A percentile compares a stretch with the other conserved stretches of the same genome.
These are phyloP conservation scores for Loxodonta africana DNA, from an alignment of 2,113 vertebrate species.

Conservation along the genomic window DNA sequence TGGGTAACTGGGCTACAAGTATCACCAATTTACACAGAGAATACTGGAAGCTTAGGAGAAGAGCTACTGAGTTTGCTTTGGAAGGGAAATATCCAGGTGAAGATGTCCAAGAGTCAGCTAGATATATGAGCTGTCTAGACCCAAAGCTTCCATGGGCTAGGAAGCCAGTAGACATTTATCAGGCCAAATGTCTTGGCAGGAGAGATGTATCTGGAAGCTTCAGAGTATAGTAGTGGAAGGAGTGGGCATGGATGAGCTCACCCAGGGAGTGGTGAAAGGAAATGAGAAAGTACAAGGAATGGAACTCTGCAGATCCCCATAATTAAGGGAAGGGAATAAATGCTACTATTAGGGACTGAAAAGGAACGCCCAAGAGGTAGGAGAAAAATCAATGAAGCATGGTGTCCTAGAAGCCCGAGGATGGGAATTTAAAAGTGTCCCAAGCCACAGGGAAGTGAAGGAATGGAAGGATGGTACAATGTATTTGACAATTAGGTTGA, in stretches of 20 bases:
- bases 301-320: neutral
- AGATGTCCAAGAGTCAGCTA: neutral
- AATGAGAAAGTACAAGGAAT: neutral
- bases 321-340: neutral
- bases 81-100: constrained; percentile 48
- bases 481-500: neutral
- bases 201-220: constrained; percentile 49
- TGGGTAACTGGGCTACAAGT: neutral
- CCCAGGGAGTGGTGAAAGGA: neutral
- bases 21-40: neutral
- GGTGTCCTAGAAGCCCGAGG: neutral
- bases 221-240: neutral
- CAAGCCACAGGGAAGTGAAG: neutral
- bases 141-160: neutral
- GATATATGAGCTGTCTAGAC: neutral
- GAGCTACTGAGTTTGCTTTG: constrained; percentile 21
- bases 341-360: neutral
- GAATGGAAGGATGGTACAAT: neutral
- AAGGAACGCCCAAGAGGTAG: neutral
- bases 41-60: neutral
- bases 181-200: constrained; percentile 46
- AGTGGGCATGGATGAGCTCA: constrained; percentile 45
- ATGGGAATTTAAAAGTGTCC: neutral
- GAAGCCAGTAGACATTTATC: constrained; percentile 8
- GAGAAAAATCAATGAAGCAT: neutral